These are phyloP conservation scores for Hydropsyche tenuis DNA, from an alignment of 1,140 invertebrate genomes.

Conservation along the genomic window DNA sequence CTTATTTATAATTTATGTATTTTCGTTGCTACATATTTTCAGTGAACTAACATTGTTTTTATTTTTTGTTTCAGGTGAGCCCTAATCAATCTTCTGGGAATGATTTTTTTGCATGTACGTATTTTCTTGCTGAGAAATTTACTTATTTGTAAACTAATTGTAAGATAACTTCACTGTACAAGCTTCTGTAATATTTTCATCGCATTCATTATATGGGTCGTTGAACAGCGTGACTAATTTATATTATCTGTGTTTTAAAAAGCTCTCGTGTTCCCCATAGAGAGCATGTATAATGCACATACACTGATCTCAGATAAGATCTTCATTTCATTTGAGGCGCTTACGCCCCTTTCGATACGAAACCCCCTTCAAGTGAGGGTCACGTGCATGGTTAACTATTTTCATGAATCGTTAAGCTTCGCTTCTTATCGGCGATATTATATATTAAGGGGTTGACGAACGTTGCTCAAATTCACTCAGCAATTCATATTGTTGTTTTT, in stretches of 20 bases:
- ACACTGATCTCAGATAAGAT: background rate
- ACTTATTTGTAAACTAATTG: no score
- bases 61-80: slow-evolving; percentile 14
- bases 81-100: no score
- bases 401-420: slow-evolving; percentile 30
- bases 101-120: no score
- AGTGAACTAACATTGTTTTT: background rate
- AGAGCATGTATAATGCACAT: background rate
- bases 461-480: background rate
- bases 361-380: slow-evolving; percentile 2
- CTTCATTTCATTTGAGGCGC: background rate
- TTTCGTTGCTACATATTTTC: background rate
- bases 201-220: no score
- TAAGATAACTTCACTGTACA: no score
- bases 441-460: background rate
- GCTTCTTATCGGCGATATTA: background rate
- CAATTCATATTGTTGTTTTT: background rate
- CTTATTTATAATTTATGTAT: background rate
- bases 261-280: background rate
- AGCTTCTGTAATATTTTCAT: no score
- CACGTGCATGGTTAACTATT: slow-evolving; percentile 33
- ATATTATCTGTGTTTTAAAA: slow-evolving; percentile 14
- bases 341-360: background rate
- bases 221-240: background rate
- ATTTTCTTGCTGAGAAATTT: no score